Evolutionary conservation across 2,888 invertebrate genomes (phyloP).

Genomic region (Eupithecia pulchellata): DNA sequence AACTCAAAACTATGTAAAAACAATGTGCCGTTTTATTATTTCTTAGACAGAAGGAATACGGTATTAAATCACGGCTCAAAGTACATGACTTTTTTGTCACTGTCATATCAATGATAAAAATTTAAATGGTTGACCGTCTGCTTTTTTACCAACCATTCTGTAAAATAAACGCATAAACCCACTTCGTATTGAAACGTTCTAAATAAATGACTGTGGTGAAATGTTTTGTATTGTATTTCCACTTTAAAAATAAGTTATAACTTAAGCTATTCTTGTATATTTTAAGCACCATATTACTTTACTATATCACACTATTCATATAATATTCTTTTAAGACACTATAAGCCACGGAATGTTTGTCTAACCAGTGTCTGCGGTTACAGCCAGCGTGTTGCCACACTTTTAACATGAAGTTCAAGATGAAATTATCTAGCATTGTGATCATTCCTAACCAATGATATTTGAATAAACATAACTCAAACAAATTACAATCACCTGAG

Average conservation of each 20-base stretch:
- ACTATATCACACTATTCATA: not conserved
- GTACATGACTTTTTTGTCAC: not conserved
- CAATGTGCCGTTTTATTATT: not conserved
- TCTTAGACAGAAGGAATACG: not conserved
- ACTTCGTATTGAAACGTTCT: not conserved
- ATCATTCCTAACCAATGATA: no score
- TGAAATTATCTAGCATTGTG: no score
- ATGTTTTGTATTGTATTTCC: not conserved
- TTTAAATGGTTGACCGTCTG: not conserved
- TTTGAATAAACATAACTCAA: no score
- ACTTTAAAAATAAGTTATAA: no score
- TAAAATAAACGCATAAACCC: not conserved
- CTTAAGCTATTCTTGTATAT: no score
- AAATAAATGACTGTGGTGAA: not conserved
- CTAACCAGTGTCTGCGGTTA: no score
- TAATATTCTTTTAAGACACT: no score
- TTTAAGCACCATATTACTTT: not conserved
- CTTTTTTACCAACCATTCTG: not conserved
- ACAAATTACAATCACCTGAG: no score
- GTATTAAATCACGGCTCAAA: not conserved
- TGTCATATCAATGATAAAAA: not conserved
- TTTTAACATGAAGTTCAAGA: no score
- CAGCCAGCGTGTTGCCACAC: no score
- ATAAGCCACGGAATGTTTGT: no score
- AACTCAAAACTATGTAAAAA: not conserved